Base-by-base conservation (phyloP, 2,113 vertebrate genomes). In the Plectropomus leopardus region DNA sequence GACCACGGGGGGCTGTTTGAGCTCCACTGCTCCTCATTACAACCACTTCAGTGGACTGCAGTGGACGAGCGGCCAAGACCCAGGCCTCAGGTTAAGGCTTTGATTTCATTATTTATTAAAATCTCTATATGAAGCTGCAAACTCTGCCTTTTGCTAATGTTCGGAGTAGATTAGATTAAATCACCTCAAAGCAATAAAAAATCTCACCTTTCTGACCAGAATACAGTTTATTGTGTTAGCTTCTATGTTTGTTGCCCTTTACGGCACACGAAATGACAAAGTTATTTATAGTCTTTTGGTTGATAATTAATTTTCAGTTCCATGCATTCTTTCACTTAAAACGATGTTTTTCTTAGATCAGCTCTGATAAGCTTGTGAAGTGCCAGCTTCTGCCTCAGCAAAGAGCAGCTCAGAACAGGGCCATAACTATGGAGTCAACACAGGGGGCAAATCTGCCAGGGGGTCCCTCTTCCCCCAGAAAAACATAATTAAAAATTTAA, bases 11-110 rank as follows among this genome's bases (percentile, higher is more conserved):
- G 84, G 85, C 73, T 73, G 68, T 85, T 87, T 87, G 72, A 90
- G 85, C 91, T 60, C 78, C 60, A 69, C 70, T 84, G 88, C 77
- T 76, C 86, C 89, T 93, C 93, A 94, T 94, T 92, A 94, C 90
- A 84, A 83, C 65, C 65, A 78, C 91, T 92, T 90, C 76, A 61
- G 50, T 57, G 30, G 44, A 64, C 40, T 55, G 44, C 32, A 50
- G 3, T 47, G 55, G 30, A 82, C n/a, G 69, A 73, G 64, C 19
- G 4, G 76, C 51, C 13, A 19, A 13, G 32, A 55, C 65, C 32
- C 44, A 34, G 59, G 45, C 26, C 30, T 10, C 1, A 55, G n/a
- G 30, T 61, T 69, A 24, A 61, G 7, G 15, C 23, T 9, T 44
- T 23, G 4, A 28, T 66, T 53, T 11, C 40, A 32, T 53, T 44